phyloP scores from a whole-genome alignment of 2,888 invertebrate species.

The Cerceris ruficornis region DNA sequence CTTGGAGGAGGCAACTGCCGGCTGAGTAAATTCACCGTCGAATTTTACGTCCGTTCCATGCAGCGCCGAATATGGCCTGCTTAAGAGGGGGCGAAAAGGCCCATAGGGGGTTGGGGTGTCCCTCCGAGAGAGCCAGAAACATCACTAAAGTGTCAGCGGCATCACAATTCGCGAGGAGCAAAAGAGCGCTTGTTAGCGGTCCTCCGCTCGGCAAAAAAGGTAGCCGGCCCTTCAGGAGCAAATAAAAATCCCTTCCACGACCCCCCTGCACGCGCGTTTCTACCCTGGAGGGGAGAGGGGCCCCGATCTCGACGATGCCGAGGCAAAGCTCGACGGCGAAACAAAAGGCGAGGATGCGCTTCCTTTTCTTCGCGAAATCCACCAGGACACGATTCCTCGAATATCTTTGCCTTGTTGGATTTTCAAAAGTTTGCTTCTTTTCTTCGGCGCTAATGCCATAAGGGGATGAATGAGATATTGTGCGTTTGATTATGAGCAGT shows the following conservation, averaged over 20 bases:
- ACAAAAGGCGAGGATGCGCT: constrained; percentile 28
- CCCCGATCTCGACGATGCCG: neutral
- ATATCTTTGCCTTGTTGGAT: too few relatives aligned
- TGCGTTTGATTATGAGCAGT: too few relatives aligned
- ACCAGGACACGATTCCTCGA: too few relatives aligned
- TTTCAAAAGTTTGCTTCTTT: too few relatives aligned
- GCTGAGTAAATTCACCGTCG: constrained; percentile 55
- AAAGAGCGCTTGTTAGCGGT: constrained; percentile 80
- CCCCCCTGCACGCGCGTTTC: constrained; percentile 59
- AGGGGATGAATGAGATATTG: too few relatives aligned
- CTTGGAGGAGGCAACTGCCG: constrained; percentile 5
- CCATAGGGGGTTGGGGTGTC: constrained; percentile 29
- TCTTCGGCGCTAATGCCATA: too few relatives aligned
- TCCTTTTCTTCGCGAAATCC: too few relatives aligned
- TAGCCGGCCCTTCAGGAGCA: constrained; percentile 50
- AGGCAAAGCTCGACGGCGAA: constrained; percentile 5
- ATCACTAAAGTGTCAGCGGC: constrained; percentile 82
- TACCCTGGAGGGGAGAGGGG: constrained; percentile 34
- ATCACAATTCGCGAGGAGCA: constrained; percentile 80
- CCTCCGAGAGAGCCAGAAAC: constrained; percentile 73
- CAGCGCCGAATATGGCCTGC: constrained; percentile 62
- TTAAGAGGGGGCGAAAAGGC: constrained; percentile 24
- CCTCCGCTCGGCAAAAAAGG: constrained; percentile 75
- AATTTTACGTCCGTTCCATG: constrained; percentile 59
- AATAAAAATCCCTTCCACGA: constrained; percentile 58